Evolutionary conservation across 2,888 invertebrate genomes (phyloP).

Genomic region (Nudaria mundana): DNA sequence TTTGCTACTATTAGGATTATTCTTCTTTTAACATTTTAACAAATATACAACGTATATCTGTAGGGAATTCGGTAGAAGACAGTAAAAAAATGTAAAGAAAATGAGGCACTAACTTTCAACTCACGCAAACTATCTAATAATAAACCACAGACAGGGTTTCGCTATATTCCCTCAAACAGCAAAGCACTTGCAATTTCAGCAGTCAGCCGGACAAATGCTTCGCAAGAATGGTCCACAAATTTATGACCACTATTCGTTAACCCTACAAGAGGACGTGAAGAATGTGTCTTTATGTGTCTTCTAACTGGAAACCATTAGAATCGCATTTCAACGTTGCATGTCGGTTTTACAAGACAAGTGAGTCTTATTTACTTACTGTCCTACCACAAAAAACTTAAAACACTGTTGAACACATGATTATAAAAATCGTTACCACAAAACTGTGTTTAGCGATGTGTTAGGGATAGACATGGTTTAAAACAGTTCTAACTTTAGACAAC

Average conservation of each 20-base stretch:
- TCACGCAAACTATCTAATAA: slow-evolving; percentile 4
- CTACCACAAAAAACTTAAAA: no score
- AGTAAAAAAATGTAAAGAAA: no score
- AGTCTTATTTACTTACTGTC: no score
- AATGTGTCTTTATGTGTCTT: slow-evolving; percentile 48
- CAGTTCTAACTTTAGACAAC: no score
- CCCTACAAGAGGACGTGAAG: slow-evolving; percentile 47
- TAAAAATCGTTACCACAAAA: no score
- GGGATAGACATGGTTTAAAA: no score
- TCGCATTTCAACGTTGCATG: slow-evolving; percentile 30
- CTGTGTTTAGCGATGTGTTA: no score
- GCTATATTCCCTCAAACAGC: slow-evolving; percentile 41
- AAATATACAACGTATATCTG: no score
- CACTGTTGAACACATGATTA: no score
- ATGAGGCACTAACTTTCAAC: not conserved
- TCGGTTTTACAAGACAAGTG: slow-evolving; percentile 21
- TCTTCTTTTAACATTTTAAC: no score
- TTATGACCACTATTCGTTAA: slow-evolving; percentile 61
- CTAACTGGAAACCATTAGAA: slow-evolving; percentile 21
- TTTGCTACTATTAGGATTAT: no score
- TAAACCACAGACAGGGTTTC: slow-evolving; percentile 19
- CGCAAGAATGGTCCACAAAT: slow-evolving; percentile 58
- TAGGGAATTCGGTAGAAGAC: no score
- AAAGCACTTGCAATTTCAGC: slow-evolving; percentile 32
- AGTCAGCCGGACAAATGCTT: slow-evolving; percentile 63